Conservation (phyloP, 1,140 invertebrate species). For the Nephotettix cincticeps region DNA sequence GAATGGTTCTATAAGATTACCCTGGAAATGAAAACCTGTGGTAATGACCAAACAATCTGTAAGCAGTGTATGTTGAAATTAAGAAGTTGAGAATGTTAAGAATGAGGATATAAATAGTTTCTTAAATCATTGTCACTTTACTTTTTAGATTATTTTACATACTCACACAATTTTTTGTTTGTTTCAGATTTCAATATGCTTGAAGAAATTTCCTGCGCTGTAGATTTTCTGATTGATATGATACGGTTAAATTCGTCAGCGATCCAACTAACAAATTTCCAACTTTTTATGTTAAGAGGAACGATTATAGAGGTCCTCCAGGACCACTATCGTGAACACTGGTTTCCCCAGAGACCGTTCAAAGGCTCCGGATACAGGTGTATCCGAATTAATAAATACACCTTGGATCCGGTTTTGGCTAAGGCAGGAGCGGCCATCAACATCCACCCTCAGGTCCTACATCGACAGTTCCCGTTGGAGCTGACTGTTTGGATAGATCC, state of each 20-base stretch:
- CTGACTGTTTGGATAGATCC: slow-evolving; percentile 72
- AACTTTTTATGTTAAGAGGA: slow-evolving; percentile 56
- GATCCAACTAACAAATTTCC: slow-evolving; percentile 51
- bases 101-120: no score
- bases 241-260: slow-evolving; percentile 50
- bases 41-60: no score
- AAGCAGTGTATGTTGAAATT: no score
- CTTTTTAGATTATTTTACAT: no score
- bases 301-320: slow-evolving; percentile 55
- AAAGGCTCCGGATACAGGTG: slow-evolving; percentile 66
- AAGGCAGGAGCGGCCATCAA: slow-evolving; percentile 59
- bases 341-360: slow-evolving; percentile 64
- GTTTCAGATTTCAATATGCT: slow-evolving; percentile 48
- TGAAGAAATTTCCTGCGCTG: slow-evolving; percentile 62
- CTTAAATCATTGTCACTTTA: no score
- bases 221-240: slow-evolving; percentile 62
- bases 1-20: no score
- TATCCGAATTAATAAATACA: slow-evolving; percentile 64
- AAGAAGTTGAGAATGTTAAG: no score
- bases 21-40: no score
- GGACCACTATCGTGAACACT: slow-evolving; percentile 60
- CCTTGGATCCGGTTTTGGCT: slow-evolving; percentile 65
- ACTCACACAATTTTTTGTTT: no score
- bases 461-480: slow-evolving; percentile 60
- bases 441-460: slow-evolving; percentile 51